Evolutionary conservation across 2,888 invertebrate species (phyloP), one percentile per base, ranked within the genome.

Genomic region (Trichopoda pennipes): DNA sequence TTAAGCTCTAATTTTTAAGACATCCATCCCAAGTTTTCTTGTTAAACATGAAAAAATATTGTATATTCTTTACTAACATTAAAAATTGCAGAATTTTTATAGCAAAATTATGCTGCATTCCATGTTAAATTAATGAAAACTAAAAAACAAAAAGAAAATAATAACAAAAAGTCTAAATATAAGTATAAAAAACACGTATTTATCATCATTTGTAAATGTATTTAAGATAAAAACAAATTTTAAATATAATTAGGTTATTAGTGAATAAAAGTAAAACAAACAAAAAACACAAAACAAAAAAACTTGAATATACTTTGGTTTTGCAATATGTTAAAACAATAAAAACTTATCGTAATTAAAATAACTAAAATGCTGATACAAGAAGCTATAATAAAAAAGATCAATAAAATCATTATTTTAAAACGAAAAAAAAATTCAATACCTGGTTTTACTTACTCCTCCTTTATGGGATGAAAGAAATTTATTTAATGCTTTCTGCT

Each of bases 21-120:
- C 51, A 60, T 55, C 53, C 64, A 63, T 61, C 56, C 28, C 17
- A 38, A 53, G 60, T 58, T 72, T 82, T 61, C 28, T 75, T 49
- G 38, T 6, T 9, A 42, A 63, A 38, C 28, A 28, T 8, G 56
- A 23, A 44, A 58, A 70, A 64, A 74, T 21, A 63, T 9, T n/a
- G 23, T 17, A 44, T 23, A 49, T 68, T 16, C 47, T 60, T 53
- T 44, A 72, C 38, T 28, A 2, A 44, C 16, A 42, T 10, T 38
- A 53, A 38, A 28, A 42, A 74, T 75, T 80, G 74, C 77, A 77
- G 80, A 83, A 66, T 35, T 60, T 61, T 73, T 51, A 80, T 78
- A 85, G 84, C 66, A 85, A 85, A 82, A 84, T 83, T 69, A 77
- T 84, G 87, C 86, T 88, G 90, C 90, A 90, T 90, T 90, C 90